These are phyloP conservation scores for Listrodromus nycthemerus DNA, from an alignment of 2,888 invertebrate species.

Conservation along the genomic window DNA sequence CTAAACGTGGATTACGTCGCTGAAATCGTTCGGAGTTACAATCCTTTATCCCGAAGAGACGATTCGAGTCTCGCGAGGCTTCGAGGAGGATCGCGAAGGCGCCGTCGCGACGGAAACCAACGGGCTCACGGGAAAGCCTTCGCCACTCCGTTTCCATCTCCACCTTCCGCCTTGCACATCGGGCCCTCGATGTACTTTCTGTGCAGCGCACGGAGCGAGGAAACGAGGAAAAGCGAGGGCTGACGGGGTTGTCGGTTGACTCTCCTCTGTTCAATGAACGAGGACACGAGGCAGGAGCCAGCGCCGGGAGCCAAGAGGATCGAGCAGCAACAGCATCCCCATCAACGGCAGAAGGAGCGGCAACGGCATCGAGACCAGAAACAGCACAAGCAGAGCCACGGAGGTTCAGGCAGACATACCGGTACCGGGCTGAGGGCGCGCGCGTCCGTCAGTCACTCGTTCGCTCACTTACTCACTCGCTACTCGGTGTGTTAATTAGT, in stretches of 20 bases:
- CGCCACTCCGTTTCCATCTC: background rate
- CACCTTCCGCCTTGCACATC: background rate
- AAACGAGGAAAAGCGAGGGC: slow-evolving; percentile 19
- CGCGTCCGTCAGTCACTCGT: slow-evolving; percentile 79
- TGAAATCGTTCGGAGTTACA: slow-evolving; percentile 44
- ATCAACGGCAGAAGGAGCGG: slow-evolving; percentile 52
- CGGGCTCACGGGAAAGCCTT: slow-evolving; percentile 4
- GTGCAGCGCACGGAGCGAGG: slow-evolving; percentile 2
- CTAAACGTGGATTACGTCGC: slow-evolving; percentile 47
- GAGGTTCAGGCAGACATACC: slow-evolving; percentile 33
- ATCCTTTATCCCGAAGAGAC: slow-evolving; percentile 38
- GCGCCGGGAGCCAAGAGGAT: slow-evolving; percentile 18
- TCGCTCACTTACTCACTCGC: slow-evolving; percentile 81
- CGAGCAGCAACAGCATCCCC: slow-evolving; percentile 47
- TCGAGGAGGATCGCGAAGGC: slow-evolving; percentile 25
- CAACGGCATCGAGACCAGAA: slow-evolving; percentile 65
- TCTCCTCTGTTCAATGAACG: slow-evolving; percentile 53
- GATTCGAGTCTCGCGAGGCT: slow-evolving; percentile 60
- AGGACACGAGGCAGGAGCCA: slow-evolving; percentile 39
- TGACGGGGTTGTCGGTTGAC: slow-evolving; percentile 2
- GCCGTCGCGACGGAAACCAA: slow-evolving; percentile 31
- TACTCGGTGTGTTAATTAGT: slow-evolving; percentile 85
- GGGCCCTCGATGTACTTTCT: background rate
- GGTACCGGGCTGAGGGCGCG: slow-evolving; percentile 62
- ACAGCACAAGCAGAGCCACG: slow-evolving; percentile 51